Evolutionary conservation across 2,113 vertebrate species (phyloP).

Genomic region (Lates calcarifer): DNA sequence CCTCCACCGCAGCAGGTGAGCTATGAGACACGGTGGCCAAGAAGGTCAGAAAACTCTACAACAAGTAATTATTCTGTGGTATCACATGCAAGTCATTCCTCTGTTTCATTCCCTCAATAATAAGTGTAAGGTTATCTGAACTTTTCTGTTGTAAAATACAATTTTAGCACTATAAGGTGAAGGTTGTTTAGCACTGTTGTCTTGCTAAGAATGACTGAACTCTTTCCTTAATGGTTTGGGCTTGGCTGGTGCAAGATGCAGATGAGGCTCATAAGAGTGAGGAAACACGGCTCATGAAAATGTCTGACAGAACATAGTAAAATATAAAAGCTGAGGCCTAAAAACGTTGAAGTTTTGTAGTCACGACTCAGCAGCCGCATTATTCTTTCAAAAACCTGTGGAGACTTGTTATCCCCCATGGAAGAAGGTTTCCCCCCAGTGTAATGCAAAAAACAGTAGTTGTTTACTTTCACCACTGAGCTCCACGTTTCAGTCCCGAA

Average conservation of each 20-base stretch:
- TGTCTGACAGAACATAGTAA: background rate
- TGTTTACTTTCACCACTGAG: constrained; percentile 52
- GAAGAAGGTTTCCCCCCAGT: constrained; percentile 48
- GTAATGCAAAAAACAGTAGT: constrained; percentile 25
- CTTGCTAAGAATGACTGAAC: background rate
- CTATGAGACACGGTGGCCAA: rapidly evolving
- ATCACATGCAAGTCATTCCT: background rate
- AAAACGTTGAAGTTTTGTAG: constrained; percentile 27
- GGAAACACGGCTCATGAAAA: constrained; percentile 12
- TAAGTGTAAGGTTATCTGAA: background rate
- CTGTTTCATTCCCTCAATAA: background rate
- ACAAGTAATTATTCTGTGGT: too few relatives aligned
- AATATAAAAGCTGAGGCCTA: constrained; percentile 31
- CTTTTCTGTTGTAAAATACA: background rate
- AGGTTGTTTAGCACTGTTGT: too few relatives aligned
- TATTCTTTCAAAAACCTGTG: constrained; percentile 35
- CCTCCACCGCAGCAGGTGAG: constrained; percentile 91
- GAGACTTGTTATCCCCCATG: constrained; percentile 31
- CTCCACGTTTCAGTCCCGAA: constrained; percentile 24
- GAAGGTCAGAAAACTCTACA: background rate
- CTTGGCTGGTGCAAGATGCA: background rate
- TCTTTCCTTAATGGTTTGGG: background rate
- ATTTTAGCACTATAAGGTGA: background rate
- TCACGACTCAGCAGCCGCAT: constrained; percentile 21
- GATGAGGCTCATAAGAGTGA: background rate